Evolutionary conservation across 2,888 invertebrate species (phyloP).

Genomic region (Hyalella azteca): DNA sequence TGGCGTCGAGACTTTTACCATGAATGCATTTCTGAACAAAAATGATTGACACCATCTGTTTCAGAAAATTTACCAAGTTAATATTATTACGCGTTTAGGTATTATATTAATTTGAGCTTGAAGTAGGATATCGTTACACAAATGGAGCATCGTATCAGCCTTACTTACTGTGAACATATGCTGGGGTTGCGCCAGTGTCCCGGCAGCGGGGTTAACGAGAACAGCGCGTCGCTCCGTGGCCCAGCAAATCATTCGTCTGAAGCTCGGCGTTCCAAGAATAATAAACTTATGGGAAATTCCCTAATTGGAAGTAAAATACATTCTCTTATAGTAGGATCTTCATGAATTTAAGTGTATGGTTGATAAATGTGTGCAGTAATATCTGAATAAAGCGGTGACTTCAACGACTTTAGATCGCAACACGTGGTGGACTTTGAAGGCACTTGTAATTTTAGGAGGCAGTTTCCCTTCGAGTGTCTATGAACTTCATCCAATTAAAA

Average conservation of each 20-base stretch:
- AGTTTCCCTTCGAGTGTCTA: constrained; percentile 31
- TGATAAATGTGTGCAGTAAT: not conserved
- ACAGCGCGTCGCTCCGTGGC: not conserved
- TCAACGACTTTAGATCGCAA: not conserved
- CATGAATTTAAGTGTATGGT: not conserved
- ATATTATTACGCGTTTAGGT: too few relatives aligned
- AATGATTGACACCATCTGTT: too few relatives aligned
- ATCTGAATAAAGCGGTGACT: not conserved
- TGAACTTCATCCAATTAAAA: constrained; percentile 35
- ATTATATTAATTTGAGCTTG: too few relatives aligned
- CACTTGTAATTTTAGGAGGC: constrained; percentile 3
- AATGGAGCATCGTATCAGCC: too few relatives aligned
- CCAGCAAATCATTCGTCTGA: too few relatives aligned
- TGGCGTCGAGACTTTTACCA: too few relatives aligned
- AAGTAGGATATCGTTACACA: too few relatives aligned
- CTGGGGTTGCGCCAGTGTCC: constrained; percentile 1
- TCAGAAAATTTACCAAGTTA: too few relatives aligned
- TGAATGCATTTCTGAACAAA: too few relatives aligned
- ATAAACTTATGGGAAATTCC: too few relatives aligned
- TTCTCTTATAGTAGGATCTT: not conserved
- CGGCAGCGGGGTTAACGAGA: not conserved
- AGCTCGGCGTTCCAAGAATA: too few relatives aligned
- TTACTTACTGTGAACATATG: not conserved
- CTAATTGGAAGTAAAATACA: too few relatives aligned
- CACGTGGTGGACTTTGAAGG: constrained; percentile 2